Percentiles rank a stretch among this genome's conserved stretches.
Conservation (phyloP, 2,113 vertebrate species). For the Corvus hawaiiensis region DNA sequence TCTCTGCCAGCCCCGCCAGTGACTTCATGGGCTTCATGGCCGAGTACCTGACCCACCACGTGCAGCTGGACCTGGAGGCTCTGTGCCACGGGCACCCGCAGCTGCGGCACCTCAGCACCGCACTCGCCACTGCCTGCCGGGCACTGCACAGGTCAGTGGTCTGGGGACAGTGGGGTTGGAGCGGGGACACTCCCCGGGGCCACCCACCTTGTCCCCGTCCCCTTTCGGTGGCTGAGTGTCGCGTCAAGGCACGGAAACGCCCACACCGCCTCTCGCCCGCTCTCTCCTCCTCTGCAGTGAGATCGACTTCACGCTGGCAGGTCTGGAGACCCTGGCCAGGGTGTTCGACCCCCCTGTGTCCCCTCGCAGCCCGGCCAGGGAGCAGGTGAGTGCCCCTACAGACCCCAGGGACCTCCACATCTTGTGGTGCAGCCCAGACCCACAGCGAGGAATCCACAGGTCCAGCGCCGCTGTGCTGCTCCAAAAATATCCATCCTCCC, state of each 20-base stretch:
- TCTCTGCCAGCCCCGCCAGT: slow-evolving; percentile 59
- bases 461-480: accelerated
- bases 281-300: slow-evolving; percentile 69
- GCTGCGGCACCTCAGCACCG: slow-evolving; percentile 72
- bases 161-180: neutral
- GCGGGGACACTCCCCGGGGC: accelerated
- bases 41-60: slow-evolving; percentile 78
- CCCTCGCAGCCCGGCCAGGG: slow-evolving; percentile 50
- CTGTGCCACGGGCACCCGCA: slow-evolving; percentile 73
- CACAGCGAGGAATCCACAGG: accelerated
- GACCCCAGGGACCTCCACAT: neutral
- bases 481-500: neutral
- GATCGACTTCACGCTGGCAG: slow-evolving; percentile 79
- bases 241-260: accelerated
- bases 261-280: accelerated
- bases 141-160: slow-evolving; percentile 74
- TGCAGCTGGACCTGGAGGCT: slow-evolving; percentile 78
- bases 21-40: slow-evolving; percentile 75
- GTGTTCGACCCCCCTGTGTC: slow-evolving; percentile 78
- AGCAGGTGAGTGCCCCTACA: slow-evolving; percentile 66
- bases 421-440: neutral
- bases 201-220: accelerated
- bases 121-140: slow-evolving; percentile 72
- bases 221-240: accelerated
- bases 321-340: slow-evolving; percentile 81